Base-by-base conservation (phyloP, 2,888 invertebrate genomes). In the Heliconius ismenius region DNA sequence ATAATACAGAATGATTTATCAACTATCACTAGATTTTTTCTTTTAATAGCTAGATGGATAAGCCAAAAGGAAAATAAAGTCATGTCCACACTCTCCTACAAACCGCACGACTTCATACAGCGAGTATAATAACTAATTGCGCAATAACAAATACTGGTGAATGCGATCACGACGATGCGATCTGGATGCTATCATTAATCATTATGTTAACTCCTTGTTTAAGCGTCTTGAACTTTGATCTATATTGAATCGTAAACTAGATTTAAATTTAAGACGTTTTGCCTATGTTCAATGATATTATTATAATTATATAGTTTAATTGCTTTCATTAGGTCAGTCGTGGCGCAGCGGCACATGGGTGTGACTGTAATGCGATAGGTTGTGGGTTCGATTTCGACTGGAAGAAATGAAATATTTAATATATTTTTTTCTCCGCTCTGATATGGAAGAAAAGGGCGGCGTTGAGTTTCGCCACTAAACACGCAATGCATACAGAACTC, bases 101-200 rank as follows among this genome's bases (percentile, higher is more conserved):
- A 67, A 24, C 13, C 65, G 32, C 32, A 32, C 32, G 32, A 32
- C 9, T 32, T 39, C 65, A 3, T 65, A 24, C 36, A 24, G 1
- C n/a, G 6, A 24, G n/a, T 32, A 39, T 39, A 67, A 39, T 67
- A 67, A 24, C 13, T n/a, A 21, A 70, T 70, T 54, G 58, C 13
- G n/a, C 15, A 70, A 70, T 32, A 70, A 32, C 54, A 58, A 70
- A 32, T 1, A 70, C 39, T 67, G n/a, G 28, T 58, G 70, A 70
- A 58, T 58, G 32, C 70, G 58, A 32, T 58, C 70, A 58, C 70
- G 65, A 67, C 24, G 65, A 39, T 39, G 65, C 32, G 28, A 32
- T 70, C 70, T 58, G n/a, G n/a, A 70, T 58, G n/a, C n/a, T 28
- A 70, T 58, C 70, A 70, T 70, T 58, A 58, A 70, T 70, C 70